Base-by-base conservation (phyloP, 2,113 vertebrate species). In the Elephantulus edwardii region DNA sequence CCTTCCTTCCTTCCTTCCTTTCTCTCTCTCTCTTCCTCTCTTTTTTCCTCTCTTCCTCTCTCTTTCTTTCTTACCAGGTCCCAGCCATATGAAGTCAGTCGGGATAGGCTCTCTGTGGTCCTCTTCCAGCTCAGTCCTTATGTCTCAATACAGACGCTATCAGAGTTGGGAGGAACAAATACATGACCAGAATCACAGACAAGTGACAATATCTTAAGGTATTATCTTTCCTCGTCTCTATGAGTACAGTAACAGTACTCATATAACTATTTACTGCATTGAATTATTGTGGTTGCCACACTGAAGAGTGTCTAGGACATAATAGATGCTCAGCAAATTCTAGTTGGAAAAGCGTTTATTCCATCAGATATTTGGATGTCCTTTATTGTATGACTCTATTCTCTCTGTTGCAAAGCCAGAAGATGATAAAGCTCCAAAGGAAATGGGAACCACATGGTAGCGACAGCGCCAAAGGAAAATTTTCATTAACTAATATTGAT, bases 401-500 rank as follows among this genome's bases (percentile, higher is more conserved):
- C n/a, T n/a, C n/a, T n/a, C n/a, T n/a, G n/a, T n/a, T n/a, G 83
- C 30, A 78, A 89, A 40, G 52, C 26, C 54, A 40, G 35, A 22
- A 56, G 42, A 54, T 28, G 20, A 14, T 44, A 54, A 66, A 48
- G 46, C 42, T 87, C 72, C 77, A 72, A 62, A 72, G 14, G 26
- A 70, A 91, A 60, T 42, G 10, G 13, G 13, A 88, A 77, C 38
- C 42, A 90, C 16, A 44, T 44, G 30, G 9, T 81, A 79, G 30
- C 26, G 76, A 74, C 4, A 44, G 28, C 50, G 83, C 48, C 24
- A 75, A 85, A n/a, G 12, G 42, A 78, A 70, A 72, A 56, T 42
- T 42, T 75, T 72, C 77, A 66, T 86, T 24, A 77, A 91, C 42
- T 81, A 40, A 50, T 74, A 83, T 78, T 85, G 62, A 56, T 91